These are phyloP conservation scores for Drosophila neotestacea DNA, from an alignment of 2,888 invertebrate species.

Conservation along the genomic window DNA sequence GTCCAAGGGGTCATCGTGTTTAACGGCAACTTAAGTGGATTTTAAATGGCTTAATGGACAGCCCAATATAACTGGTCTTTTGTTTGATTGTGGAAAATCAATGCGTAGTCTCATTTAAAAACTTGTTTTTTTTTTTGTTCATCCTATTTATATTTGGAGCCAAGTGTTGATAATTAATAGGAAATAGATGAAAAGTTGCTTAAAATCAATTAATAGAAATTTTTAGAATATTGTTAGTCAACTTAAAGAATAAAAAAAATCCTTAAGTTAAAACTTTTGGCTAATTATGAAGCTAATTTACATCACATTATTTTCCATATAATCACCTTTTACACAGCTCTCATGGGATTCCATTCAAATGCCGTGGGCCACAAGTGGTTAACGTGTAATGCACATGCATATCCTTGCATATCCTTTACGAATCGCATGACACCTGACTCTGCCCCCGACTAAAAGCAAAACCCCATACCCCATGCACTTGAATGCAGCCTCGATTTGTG, in stretches of 20 bases:
- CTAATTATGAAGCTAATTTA: slow-evolving; percentile 33
- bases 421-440: slow-evolving; percentile 45
- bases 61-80: slow-evolving; percentile 32
- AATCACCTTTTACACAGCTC: neutral
- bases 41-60: slow-evolving; percentile 51
- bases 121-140: neutral
- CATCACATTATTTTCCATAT: neutral
- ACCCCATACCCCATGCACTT: slow-evolving; percentile 45
- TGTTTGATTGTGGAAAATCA: slow-evolving; percentile 34
- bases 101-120: slow-evolving; percentile 2
- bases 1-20: slow-evolving; percentile 63
- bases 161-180: neutral
- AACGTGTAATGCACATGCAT: slow-evolving; percentile 34
- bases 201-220: neutral
- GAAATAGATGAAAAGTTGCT: neutral
- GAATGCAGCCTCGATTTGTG: slow-evolving; percentile 61
- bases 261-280: neutral
- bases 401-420: slow-evolving; percentile 12
- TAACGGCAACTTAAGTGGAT: slow-evolving; percentile 63
- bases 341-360: slow-evolving; percentile 9
- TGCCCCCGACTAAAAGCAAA: neutral
- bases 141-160: neutral
- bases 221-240: too few relatives aligned
- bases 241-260: neutral
- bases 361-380: slow-evolving; percentile 32